Percentiles rank a stretch among this genome's conserved stretches.
Evolutionary conservation across 1,140 invertebrate genomes (phyloP).

Genomic region (Drosophila setifemur): DNA sequence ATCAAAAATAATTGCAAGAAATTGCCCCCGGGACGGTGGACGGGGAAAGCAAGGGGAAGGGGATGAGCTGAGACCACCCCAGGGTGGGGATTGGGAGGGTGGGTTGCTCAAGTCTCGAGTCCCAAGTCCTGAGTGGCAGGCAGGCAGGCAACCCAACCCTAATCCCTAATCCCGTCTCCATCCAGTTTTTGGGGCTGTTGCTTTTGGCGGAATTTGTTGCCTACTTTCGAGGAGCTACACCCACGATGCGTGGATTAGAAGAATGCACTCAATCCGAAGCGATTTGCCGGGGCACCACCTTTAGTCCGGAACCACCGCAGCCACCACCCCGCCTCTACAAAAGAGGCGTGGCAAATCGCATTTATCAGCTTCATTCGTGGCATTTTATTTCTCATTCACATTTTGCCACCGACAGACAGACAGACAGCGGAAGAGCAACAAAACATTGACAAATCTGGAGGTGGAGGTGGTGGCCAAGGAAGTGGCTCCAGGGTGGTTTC

Average conservation of each 20-base stretch:
- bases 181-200: not conserved
- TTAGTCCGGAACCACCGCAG: not conserved
- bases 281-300: constrained; percentile 38
- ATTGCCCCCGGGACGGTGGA: too few relatives aligned
- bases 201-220: constrained; percentile 8
- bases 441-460: constrained; percentile 60
- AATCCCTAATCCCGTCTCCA: not conserved
- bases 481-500: not conserved
- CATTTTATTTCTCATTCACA: constrained; percentile 59
- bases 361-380: constrained; percentile 71
- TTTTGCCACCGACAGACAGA: constrained; percentile 26
- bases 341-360: constrained; percentile 67
- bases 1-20: constrained; percentile 66
- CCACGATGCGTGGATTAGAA: constrained; percentile 1
- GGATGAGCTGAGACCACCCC: not conserved
- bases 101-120: too few relatives aligned
- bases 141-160: not conserved
- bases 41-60: not conserved
- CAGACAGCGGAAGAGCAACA: constrained; percentile 15
- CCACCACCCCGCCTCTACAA: not conserved
- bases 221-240: constrained; percentile 7
- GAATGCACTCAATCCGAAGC: constrained; percentile 50
- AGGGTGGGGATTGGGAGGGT: not conserved
- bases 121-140: not conserved
- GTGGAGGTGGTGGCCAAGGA: not conserved